A percentile compares a stretch with the other conserved stretches of the same genome.
Conservation (phyloP, 1,140 invertebrate genomes). For the Brevipalpus yothersi region DNA sequence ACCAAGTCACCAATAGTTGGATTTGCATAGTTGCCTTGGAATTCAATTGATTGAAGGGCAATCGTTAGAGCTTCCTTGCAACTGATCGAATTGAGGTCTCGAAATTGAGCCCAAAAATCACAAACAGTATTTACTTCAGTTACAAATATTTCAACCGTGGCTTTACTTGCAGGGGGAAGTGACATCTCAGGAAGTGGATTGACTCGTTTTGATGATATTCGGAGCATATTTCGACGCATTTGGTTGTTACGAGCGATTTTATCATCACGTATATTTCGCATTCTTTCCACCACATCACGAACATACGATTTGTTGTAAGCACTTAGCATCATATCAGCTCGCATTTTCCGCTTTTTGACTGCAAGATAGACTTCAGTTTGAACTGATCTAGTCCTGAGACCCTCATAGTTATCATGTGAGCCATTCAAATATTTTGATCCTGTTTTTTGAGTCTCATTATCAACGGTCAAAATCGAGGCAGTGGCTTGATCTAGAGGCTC, state of each 20-base stretch:
- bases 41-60: neutral
- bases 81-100: slow-evolving; percentile 8
- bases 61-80: neutral
- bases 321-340: neutral
- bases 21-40: neutral
- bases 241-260: neutral
- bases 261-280: neutral
- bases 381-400: neutral
- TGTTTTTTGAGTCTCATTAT: neutral
- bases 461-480: neutral
- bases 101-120: slow-evolving; percentile 20
- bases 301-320: neutral
- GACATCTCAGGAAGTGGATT: neutral
- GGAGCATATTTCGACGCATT: neutral
- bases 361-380: slow-evolving; percentile 8
- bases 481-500: neutral
- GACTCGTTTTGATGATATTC: neutral
- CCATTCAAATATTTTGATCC: neutral
- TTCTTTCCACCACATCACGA: neutral
- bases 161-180: neutral
- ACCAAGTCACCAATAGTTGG: neutral
- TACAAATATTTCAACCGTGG: neutral
- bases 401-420: neutral
- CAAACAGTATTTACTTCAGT: slow-evolving; percentile 19
- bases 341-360: neutral